Conservation (phyloP, 2,113 vertebrate genomes). For the Campylomormyrus tamandua region DNA sequence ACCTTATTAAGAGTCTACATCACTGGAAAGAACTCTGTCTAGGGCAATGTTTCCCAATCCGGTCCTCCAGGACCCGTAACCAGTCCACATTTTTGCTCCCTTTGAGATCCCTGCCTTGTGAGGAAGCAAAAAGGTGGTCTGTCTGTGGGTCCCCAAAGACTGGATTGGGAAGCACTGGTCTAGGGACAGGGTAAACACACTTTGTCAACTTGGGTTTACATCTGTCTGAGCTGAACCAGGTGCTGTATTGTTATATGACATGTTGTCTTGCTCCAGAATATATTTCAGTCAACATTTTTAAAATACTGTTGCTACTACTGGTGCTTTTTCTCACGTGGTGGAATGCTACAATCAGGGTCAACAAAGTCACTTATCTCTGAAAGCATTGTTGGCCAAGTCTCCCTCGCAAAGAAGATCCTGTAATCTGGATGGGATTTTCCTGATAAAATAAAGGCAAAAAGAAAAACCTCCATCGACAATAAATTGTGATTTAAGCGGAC, state of each 20-base stretch:
- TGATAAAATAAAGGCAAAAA: neutral
- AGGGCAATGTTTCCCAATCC: neutral
- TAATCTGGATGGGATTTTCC: neutral
- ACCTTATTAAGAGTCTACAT: neutral
- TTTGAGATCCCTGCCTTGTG: too few relatives aligned
- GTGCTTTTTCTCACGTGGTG: neutral
- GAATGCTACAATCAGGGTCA: neutral
- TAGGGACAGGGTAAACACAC: neutral
- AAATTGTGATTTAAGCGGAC: neutral
- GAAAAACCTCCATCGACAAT: neutral
- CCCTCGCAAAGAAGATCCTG: neutral
- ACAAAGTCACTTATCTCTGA: neutral
- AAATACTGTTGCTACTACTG: neutral
- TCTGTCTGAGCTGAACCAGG: neutral
- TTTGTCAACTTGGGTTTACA: neutral
- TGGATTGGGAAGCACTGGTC: neutral
- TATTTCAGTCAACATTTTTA: neutral
- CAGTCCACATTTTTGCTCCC: neutral
- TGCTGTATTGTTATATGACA: neutral
- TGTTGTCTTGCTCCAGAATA: neutral
- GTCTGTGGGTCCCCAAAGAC: neutral
- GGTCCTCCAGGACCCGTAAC: neutral
- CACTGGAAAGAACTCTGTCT: neutral
- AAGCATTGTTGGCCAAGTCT: neutral
- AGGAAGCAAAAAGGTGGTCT: too few relatives aligned